Conservation (phyloP, 2,113 vertebrate genomes). For the Melospiza georgiana region DNA sequence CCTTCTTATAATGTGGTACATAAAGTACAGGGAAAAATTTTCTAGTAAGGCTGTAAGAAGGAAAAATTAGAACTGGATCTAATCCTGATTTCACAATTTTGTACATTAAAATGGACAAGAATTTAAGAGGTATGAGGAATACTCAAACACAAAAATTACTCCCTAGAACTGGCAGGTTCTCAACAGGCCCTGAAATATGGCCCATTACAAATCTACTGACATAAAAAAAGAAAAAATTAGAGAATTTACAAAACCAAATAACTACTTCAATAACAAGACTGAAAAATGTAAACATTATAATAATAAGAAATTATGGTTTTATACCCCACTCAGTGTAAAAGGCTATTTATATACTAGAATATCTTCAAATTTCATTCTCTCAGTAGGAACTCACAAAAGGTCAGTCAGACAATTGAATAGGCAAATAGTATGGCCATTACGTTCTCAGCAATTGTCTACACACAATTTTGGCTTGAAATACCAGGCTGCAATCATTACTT, state of each 20-base stretch:
- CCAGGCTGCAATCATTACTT: constrained; percentile 33
- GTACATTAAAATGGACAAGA: not conserved
- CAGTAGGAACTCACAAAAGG: not conserved
- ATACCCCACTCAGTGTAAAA: not conserved
- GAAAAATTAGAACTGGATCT: not conserved
- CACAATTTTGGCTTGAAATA: constrained; percentile 16
- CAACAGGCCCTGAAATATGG: not conserved
- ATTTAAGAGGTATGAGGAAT: not conserved
- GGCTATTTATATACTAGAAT: constrained; percentile 10
- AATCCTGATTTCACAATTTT: not conserved
- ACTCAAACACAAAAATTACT: not conserved
- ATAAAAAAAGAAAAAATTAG: not conserved
- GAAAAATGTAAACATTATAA: constrained; percentile 1
- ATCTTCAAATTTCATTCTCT: constrained; percentile 4
- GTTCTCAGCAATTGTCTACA: not conserved
- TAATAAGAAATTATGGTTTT: not conserved
- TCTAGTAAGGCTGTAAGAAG: not conserved
- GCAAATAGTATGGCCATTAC: not conserved
- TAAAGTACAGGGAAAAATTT: not conserved
- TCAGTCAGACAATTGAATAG: not conserved
- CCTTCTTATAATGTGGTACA: not conserved
- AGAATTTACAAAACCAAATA: not conserved
- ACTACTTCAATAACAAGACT: not conserved
- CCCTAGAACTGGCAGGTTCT: not conserved
- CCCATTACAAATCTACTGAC: not conserved